Percentiles rank a stretch among this genome's conserved stretches.
These are phyloP conservation scores for Cryptotermes secundus DNA, from an alignment of 1,140 invertebrate genomes.

Conservation along the genomic window DNA sequence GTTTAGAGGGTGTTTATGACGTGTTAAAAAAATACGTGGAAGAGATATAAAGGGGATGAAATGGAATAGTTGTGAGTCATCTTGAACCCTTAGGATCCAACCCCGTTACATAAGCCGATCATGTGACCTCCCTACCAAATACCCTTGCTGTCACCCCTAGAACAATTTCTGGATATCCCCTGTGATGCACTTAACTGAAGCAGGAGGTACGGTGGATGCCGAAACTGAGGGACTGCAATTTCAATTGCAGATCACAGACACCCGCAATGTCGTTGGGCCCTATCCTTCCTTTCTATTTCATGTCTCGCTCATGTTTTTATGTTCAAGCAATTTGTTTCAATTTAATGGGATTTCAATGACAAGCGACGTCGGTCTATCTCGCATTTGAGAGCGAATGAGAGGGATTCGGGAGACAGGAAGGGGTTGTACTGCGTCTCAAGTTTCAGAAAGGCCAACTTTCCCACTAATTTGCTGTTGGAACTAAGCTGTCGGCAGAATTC, in stretches of 20 bases:
- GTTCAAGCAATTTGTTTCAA: slow-evolving; percentile 4
- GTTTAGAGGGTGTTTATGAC: not conserved
- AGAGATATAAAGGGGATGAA: not conserved
- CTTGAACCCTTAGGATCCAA: not conserved
- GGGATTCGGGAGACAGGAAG: not conserved
- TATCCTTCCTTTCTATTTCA: not conserved
- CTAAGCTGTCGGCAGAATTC: not conserved
- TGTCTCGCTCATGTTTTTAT: not conserved
- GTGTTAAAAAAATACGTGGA: not conserved
- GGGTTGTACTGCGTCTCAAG: not conserved
- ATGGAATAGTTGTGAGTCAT: slow-evolving; percentile 1
- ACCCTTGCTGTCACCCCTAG: not conserved
- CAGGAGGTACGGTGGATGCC: not conserved
- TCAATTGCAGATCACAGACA: not conserved
- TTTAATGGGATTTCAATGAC: slow-evolving; percentile 9
- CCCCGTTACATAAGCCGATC: slow-evolving; percentile 3
- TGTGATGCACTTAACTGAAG: not conserved
- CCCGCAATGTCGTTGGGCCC: not conserved
- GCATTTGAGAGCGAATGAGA: not conserved
- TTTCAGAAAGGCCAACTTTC: not conserved
- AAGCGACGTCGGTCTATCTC: not conserved
- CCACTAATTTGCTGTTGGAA: not conserved
- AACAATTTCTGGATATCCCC: not conserved
- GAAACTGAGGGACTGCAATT: not conserved
- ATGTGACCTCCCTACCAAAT: not conserved